Evolutionary conservation across 1,140 invertebrate species (phyloP).

Genomic region (Augochlora pura): DNA sequence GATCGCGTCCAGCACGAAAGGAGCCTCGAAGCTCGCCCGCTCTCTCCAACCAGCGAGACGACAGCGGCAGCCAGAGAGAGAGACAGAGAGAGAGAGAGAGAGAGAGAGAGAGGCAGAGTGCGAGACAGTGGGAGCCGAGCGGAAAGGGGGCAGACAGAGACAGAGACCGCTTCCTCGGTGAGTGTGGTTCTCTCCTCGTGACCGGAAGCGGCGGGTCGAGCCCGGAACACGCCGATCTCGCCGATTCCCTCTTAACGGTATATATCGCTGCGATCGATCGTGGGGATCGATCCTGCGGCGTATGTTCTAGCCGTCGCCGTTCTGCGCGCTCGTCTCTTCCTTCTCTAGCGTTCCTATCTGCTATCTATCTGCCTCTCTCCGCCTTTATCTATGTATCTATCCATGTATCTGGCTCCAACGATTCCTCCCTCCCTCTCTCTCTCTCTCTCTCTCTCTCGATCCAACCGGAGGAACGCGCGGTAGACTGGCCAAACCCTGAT

Average conservation of each 20-base stretch:
- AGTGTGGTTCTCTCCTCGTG: conserved; percentile 69
- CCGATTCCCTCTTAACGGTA: conserved; percentile 66
- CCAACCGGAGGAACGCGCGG: conserved; percentile 35
- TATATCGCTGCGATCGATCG: conserved; percentile 64
- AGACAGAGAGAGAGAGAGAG: no score
- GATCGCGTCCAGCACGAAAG: conserved; percentile 37
- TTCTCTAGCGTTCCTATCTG: background rate
- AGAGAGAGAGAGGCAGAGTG: background rate
- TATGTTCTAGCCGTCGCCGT: conserved; percentile 18
- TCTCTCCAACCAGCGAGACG: conserved; percentile 22
- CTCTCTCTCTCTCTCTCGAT: background rate
- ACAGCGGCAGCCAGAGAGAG: background rate
- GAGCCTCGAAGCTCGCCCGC: conserved; percentile 34
- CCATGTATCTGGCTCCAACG: no score
- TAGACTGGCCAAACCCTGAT: conserved; percentile 15
- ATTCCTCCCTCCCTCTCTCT: background rate
- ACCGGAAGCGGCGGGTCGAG: conserved; percentile 76
- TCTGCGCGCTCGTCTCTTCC: conserved; percentile 46
- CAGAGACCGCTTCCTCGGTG: conserved; percentile 46
- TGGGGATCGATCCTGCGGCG: conserved; percentile 57
- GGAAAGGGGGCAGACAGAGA: conserved; percentile 3
- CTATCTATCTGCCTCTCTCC: background rate
- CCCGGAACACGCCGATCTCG: conserved; percentile 77
- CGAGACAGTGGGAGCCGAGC: conserved; percentile 2
- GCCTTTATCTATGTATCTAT: background rate